phyloP scores from a whole-genome alignment of 1,140 invertebrate species.

The Camponotus pennsylvanicus region DNA sequence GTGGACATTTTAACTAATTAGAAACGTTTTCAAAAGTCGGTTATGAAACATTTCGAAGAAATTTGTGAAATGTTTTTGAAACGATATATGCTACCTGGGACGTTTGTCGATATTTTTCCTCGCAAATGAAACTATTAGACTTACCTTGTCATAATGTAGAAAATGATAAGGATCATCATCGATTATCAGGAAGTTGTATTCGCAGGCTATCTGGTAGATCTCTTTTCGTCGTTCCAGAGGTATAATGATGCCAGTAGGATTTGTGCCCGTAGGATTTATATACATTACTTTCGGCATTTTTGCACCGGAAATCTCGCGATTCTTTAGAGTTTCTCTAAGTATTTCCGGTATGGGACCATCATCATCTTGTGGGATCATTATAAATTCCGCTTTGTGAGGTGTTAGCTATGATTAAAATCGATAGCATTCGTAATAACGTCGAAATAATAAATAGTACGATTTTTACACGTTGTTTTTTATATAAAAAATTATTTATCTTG shows the following conservation, averaged over 20 bases:
- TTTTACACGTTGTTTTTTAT: not conserved
- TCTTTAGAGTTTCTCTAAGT: conserved; percentile 83
- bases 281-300: conserved; percentile 89
- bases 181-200: conserved; percentile 92
- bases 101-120: not conserved
- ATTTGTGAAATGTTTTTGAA: too few species aligned
- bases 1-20: too few species aligned
- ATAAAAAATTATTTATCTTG: not conserved
- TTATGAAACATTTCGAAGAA: too few species aligned
- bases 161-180: conserved; percentile 95
- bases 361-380: conserved; percentile 86
- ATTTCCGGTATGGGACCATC: conserved; percentile 85
- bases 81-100: too few species aligned
- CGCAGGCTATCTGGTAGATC: conserved; percentile 91
- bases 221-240: conserved; percentile 89
- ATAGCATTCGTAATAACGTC: not conserved
- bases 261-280: conserved; percentile 88
- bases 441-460: conserved; percentile 5
- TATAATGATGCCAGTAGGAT: conserved; percentile 91
- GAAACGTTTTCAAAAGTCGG: too few species aligned
- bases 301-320: conserved; percentile 83
- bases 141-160: conserved; percentile 89
- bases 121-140: conserved; percentile 38
- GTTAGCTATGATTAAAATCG: conserved; percentile 82
- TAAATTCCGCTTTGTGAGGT: conserved; percentile 85